Evolutionary conservation across 2,888 invertebrate genomes (phyloP), one percentile per base, ranked within the genome.

Genomic region (Sarcophaga rosellei): DNA sequence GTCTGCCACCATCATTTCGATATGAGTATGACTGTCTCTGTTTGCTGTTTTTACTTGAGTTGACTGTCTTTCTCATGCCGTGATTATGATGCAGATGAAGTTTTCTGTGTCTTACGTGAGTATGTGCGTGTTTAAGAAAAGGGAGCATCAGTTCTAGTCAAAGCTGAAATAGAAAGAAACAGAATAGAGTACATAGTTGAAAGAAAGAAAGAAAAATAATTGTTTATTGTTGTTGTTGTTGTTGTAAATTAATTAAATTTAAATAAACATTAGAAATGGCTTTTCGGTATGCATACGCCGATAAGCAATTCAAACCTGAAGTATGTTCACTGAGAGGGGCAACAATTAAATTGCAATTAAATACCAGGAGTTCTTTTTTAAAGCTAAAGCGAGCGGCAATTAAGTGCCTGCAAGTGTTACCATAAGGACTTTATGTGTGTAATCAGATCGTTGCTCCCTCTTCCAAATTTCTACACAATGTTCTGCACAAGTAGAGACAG

Each of bases 31-130:
- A 35, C 10, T 35, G 35, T 35, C 35, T 35, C 35, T 35, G 57
- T 44, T 25, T 70, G 53, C 35, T 35, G 10, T 35, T 35, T 35
- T 8, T 35, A 35, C 35, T 35, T 35, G 35, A 35, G 35, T 72
- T 45, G 4, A 45, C 53, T 45, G 44, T 59, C 15, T 45, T 74
- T 66, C 62, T 57, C 20, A 12, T 12, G 68, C 59, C 8, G 15
- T 74, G 77, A 63, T 84, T 69, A 83, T 78, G 74, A 78, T 72
- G 78, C 15, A 74, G 78, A 74, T 63, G 63, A 83, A 78, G 74
- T 74, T 84, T 68, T 25, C 63, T 68, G 44, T 78, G 17, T n/a
- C n/a, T n/a, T n/a, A n/a, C n/a, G n/a, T n/a, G n/a, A n/a, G n/a
- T n/a, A n/a, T 81, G 5, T 59, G 35, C n/a, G n/a, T 66, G 1